Conservation (phyloP, 2,888 invertebrate genomes). For the Cheilosia urbana region DNA sequence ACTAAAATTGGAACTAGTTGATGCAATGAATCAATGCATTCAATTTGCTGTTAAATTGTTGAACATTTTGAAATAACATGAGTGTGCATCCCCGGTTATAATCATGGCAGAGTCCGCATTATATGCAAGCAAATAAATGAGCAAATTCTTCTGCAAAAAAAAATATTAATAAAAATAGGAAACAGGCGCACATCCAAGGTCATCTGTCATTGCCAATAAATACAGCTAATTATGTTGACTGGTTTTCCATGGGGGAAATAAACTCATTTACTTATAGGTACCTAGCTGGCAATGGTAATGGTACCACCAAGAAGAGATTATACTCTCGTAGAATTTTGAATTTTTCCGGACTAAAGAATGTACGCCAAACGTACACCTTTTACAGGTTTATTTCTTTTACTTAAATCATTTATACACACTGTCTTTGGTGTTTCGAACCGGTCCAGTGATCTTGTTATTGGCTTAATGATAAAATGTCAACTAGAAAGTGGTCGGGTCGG, state of each 20-base stretch:
- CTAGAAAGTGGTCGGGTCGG: conserved; percentile 46
- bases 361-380: conserved; percentile 24
- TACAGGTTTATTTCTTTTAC: conserved; percentile 52
- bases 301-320: not conserved
- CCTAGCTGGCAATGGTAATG: not conserved
- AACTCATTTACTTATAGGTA: not conserved
- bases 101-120: too few species aligned
- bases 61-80: too few species aligned
- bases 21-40: too few species aligned
- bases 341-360: not conserved
- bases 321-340: not conserved
- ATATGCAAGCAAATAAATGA: too few species aligned
- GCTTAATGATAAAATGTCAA: conserved; percentile 34
- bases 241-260: not conserved
- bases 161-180: too few species aligned
- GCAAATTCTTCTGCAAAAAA: too few species aligned
- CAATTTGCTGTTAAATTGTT: too few species aligned
- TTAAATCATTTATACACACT: not conserved
- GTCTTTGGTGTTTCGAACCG: conserved; percentile 40
- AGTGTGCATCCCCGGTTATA: too few species aligned
- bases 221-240: not conserved
- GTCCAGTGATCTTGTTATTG: conserved; percentile 52
- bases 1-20: too few species aligned
- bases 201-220: not conserved
- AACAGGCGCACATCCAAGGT: not conserved